Evolutionary conservation across 2,888 invertebrate species (phyloP), one percentile per base, ranked within the genome.

Genomic region (Sinopyrophorus schimmeli): DNA sequence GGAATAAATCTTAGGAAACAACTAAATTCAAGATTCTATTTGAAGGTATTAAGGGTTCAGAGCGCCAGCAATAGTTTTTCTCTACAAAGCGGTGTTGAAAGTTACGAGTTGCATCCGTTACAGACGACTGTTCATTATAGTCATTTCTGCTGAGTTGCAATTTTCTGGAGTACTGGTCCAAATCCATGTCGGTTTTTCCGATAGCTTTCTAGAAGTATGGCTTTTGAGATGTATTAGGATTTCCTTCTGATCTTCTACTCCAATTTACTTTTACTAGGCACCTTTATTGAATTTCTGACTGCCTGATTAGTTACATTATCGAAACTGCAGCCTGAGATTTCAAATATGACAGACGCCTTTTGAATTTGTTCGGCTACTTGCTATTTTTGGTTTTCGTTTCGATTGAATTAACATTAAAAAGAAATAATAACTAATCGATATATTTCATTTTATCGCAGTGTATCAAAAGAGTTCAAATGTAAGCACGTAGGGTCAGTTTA

Each of bases 61-160:
- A 17, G 32, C 17, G 12, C 31, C 20, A 14, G 32, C 27, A 24
- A 49, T 43, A 49, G 32, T 37, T 43, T 47, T 47, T 47, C 34
- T 18, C n/a, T n/a, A n/a, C 34, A 9, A n/a, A 11, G 21, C 15
- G 15, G 32, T 40, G 47, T 34, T 47, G 40, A 39, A 47, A 47
- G 47, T 47, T 47, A 47, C 47, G 47, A 39, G 38, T 40, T 47
- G 34, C 47, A 47, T 47, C 31, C 42, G 49, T 48, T 47, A 39
- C 39, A 31, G n/a, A 23, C 10, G 34, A 24, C 18, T 30, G 37
- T 42, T 49, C 42, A 43, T 42, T 49, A 43, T 37, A 31, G 38
- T 6, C 21, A 26, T 11, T 41, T 43, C 24, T 38, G 43, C 26
- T 21, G 31, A 43, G 26, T 30, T 49, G 49, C 37, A 49, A 38